A percentile compares a stretch with the other conserved stretches of the same genome.
These are phyloP conservation scores for Notolabrus celidotus DNA, from an alignment of 2,797 vertebrate genomes.

Conservation along the genomic window DNA sequence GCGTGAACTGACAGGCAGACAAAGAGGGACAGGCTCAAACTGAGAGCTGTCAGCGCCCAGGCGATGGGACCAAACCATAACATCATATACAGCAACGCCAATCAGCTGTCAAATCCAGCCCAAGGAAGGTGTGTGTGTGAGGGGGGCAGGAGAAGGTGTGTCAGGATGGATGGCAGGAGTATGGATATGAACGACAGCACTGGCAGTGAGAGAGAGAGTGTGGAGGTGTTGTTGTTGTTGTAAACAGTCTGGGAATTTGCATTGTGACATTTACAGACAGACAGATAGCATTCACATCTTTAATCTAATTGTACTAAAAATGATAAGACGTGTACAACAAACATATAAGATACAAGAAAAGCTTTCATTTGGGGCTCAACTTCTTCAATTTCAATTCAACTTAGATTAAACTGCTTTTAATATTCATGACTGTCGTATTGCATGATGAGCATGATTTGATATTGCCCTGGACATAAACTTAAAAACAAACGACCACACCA, in stretches of 20 bases:
- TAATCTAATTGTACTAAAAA: not conserved
- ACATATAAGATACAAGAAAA: too few relatives aligned
- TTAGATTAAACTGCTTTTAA: too few relatives aligned
- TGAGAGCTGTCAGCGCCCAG: constrained; percentile 69
- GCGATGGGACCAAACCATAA: constrained; percentile 44
- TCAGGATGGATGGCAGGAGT: constrained; percentile 5
- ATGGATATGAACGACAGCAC: constrained; percentile 21
- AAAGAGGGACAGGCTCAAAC: constrained; percentile 57
- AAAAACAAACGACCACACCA: too few relatives aligned
- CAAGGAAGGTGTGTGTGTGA: constrained; percentile 46
- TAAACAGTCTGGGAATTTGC: constrained; percentile 30
- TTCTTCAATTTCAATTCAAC: not conserved
- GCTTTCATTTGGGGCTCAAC: not conserved
- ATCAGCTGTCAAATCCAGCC: constrained; percentile 68
- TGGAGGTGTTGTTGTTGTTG: constrained; percentile 37
- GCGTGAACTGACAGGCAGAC: constrained; percentile 62
- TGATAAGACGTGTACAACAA: too few relatives aligned
- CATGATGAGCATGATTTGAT: too few relatives aligned
- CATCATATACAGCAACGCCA: constrained; percentile 46
- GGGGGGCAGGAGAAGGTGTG: constrained; percentile 35
- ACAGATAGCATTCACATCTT: not conserved
- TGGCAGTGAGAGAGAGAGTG: constrained; percentile 20
- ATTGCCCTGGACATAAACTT: too few relatives aligned
- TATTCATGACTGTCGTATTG: too few relatives aligned
- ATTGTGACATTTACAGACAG: not conserved